phyloP scores from a whole-genome alignment of 2,797 vertebrate genomes.

The Chaunax sp. region DNA sequence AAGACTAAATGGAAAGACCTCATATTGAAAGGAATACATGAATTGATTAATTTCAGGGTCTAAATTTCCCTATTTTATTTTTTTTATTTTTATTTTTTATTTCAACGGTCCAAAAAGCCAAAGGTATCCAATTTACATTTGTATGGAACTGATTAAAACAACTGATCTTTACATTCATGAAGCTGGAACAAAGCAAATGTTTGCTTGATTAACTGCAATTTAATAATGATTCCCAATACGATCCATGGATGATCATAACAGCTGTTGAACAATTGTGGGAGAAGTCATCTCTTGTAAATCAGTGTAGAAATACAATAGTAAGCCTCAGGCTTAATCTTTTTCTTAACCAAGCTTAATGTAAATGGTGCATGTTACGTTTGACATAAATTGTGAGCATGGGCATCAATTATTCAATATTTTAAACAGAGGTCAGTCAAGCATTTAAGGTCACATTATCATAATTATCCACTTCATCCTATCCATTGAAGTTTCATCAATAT shows the following conservation, averaged over 20 bases:
- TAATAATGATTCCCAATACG: background rate
- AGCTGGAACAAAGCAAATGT: background rate
- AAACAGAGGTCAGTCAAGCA: constrained; percentile 56
- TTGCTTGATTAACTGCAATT: background rate
- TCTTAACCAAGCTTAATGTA: constrained; percentile 27
- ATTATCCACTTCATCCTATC: constrained; percentile 37
- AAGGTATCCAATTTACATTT: too few relatives aligned
- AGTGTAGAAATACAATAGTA: constrained; percentile 13
- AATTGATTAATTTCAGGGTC: background rate
- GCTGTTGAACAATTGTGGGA: background rate
- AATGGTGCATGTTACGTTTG: constrained; percentile 46
- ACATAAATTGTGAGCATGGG: constrained; percentile 51
- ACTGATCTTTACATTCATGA: too few relatives aligned
- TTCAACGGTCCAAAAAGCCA: too few relatives aligned
- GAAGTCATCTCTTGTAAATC: constrained; percentile 13
- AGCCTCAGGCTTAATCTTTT: constrained; percentile 30
- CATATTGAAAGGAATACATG: background rate
- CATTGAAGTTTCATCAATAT: constrained; percentile 48
- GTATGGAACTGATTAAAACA: background rate
- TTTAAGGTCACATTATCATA: constrained; percentile 76
- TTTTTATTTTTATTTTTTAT: too few relatives aligned
- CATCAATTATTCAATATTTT: constrained; percentile 57
- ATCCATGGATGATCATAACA: background rate
- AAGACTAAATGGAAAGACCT: constrained; percentile 6
- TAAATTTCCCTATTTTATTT: background rate